Evolutionary conservation across 2,113 vertebrate genomes (phyloP).

Genomic region (Erinaceus europaeus): DNA sequence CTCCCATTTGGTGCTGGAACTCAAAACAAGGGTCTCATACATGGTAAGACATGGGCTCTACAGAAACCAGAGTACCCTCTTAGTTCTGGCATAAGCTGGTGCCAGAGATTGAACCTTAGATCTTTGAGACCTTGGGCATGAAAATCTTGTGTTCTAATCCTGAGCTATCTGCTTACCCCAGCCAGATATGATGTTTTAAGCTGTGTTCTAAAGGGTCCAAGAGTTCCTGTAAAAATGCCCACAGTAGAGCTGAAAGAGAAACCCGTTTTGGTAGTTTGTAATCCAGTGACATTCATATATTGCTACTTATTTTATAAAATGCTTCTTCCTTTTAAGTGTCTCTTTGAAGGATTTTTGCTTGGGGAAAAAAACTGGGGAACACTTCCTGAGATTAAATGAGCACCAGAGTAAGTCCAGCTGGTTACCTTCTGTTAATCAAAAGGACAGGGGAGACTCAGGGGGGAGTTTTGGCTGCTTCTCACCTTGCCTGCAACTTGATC

Average conservation of each 20-base stretch:
- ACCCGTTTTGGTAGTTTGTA: background rate
- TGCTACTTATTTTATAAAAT: background rate
- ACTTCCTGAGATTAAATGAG: background rate
- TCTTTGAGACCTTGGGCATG: too few relatives aligned
- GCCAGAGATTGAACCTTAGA: too few relatives aligned
- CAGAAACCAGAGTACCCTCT: too few relatives aligned
- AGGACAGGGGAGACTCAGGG: background rate
- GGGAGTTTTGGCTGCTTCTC: background rate
- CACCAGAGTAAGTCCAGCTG: background rate
- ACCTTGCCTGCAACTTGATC: background rate
- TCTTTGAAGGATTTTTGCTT: background rate
- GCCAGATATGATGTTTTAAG: background rate
- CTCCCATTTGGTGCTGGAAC: too few relatives aligned
- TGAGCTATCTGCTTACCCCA: background rate
- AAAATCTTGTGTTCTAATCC: background rate
- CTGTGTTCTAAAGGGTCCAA: background rate
- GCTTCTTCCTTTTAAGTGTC: background rate
- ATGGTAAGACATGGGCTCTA: too few relatives aligned
- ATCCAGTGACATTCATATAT: background rate
- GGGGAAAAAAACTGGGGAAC: background rate
- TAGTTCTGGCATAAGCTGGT: too few relatives aligned
- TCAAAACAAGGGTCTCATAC: too few relatives aligned
- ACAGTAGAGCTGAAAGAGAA: background rate
- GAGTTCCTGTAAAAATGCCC: background rate
- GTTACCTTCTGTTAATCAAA: background rate